These are phyloP conservation scores for Pachypsylla venusta DNA, from an alignment of 1,140 invertebrate species.

Conservation along the genomic window DNA sequence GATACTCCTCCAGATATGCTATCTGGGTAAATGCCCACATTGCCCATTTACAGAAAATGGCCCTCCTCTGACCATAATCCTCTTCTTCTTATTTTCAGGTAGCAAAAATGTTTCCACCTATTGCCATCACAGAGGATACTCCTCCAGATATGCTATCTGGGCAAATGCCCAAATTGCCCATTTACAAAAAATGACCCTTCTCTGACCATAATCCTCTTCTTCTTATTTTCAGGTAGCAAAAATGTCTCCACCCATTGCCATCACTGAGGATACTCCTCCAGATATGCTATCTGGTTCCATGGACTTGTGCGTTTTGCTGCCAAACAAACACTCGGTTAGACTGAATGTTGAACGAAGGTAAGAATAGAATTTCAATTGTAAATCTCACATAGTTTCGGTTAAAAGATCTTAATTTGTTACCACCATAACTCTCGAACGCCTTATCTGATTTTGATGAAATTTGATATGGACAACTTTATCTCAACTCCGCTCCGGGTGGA, in stretches of 20 bases:
- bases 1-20: slow-evolving; percentile 59
- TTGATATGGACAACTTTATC: no score
- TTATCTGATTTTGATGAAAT: no score
- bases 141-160: slow-evolving; percentile 58
- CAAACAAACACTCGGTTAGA: slow-evolving; percentile 42
- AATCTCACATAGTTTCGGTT: not conserved
- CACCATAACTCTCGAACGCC: no score
- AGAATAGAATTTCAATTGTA: slow-evolving; percentile 17
- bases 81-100: slow-evolving; percentile 12
- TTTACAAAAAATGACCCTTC: no score
- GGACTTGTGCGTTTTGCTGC: slow-evolving; percentile 52
- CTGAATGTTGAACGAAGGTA: slow-evolving; percentile 55
- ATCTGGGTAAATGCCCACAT: slow-evolving; percentile 56
- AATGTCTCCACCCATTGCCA: slow-evolving; percentile 37
- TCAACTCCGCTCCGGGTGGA: no score
- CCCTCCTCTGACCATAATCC: no score
- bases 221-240: slow-evolving; percentile 14
- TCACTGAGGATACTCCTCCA: slow-evolving; percentile 55
- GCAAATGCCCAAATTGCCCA: no score
- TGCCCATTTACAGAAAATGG: no score
- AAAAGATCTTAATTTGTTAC: not conserved
- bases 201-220: no score
- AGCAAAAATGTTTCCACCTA: slow-evolving; percentile 30
- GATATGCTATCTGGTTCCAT: slow-evolving; percentile 60
- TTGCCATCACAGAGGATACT: slow-evolving; percentile 54